phyloP scores from a whole-genome alignment of 2,797 vertebrate species.

The Lutjanus argentimaculatus region DNA sequence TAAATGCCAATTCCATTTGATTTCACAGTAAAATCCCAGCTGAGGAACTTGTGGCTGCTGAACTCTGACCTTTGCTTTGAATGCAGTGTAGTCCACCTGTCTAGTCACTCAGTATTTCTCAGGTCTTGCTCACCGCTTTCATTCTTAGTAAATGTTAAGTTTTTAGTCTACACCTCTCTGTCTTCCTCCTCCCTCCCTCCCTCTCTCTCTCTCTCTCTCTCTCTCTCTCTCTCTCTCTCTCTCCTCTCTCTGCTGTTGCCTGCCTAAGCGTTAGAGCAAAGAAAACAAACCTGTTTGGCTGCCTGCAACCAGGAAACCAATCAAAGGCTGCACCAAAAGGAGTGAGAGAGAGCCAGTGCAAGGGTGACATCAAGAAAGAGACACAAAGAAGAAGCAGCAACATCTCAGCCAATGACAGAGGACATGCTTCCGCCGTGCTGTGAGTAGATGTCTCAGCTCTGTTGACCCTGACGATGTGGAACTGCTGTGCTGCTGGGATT shows the following conservation, averaged over 20 bases:
- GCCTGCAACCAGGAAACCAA: constrained; percentile 84
- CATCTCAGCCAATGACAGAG: constrained; percentile 31
- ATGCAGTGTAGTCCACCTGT: not conserved
- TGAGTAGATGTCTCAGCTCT: constrained; percentile 33
- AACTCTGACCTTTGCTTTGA: constrained; percentile 17
- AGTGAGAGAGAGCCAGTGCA: constrained; percentile 19
- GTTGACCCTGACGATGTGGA: constrained; percentile 36
- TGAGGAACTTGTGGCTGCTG: not conserved
- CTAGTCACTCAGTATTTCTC: not conserved
- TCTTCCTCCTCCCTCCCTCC: constrained; percentile 27
- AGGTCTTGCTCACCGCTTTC: constrained; percentile 24
- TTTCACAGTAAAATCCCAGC: not conserved
- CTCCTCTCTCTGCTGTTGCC: constrained; percentile 20
- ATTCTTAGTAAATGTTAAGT: constrained; percentile 40
- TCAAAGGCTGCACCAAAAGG: constrained; percentile 62
- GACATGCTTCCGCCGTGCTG: constrained; percentile 52
- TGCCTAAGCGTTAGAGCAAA: constrained; percentile 68
- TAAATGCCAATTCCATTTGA: not conserved
- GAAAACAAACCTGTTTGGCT: constrained; percentile 84
- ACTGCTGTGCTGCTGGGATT: constrained; percentile 41
- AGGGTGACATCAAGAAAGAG: constrained; percentile 45
- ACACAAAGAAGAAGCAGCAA: constrained; percentile 41
- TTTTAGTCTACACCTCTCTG: constrained; percentile 60
- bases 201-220: constrained; percentile 17
- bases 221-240: constrained; percentile 28